Percentiles rank a stretch among this genome's conserved stretches.
phyloP scores from a whole-genome alignment of 2,113 vertebrate genomes.

The Percopsis transmontana region DNA sequence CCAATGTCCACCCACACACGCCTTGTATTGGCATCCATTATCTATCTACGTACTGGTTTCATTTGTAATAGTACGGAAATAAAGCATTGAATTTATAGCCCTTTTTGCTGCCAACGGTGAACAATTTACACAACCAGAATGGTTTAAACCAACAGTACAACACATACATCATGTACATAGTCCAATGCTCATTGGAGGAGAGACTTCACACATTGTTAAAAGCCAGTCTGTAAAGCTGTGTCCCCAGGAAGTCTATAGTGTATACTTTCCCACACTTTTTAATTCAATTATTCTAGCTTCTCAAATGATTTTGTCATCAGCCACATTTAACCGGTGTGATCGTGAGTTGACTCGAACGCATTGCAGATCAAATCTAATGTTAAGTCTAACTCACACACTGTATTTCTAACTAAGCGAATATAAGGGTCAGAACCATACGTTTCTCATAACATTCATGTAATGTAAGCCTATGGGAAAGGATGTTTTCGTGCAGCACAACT shows the following conservation, averaged over 20 bases:
- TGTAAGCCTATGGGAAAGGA: not conserved
- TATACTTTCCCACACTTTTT: not conserved
- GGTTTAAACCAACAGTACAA: too few relatives aligned
- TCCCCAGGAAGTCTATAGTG: too few relatives aligned
- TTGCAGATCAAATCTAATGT: conserved; percentile 63
- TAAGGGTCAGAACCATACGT: not conserved
- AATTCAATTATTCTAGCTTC: not conserved
- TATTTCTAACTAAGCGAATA: not conserved
- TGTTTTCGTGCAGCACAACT: not conserved
- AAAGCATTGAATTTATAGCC: too few relatives aligned
- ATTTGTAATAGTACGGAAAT: too few relatives aligned
- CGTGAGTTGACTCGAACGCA: conserved; percentile 29
- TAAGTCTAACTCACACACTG: conserved; percentile 1
- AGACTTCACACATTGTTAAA: too few relatives aligned
- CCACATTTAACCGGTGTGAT: not conserved
- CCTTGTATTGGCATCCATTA: too few relatives aligned
- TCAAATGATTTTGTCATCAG: too few relatives aligned
- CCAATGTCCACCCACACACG: not conserved
- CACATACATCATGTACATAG: too few relatives aligned
- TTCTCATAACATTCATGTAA: not conserved
- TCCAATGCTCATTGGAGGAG: too few relatives aligned
- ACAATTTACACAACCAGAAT: too few relatives aligned
- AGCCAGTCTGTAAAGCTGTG: too few relatives aligned
- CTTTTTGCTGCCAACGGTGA: too few relatives aligned
- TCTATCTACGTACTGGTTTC: not conserved